Conservation (phyloP, 2,113 vertebrate genomes). For the Perognathus longimembris region DNA sequence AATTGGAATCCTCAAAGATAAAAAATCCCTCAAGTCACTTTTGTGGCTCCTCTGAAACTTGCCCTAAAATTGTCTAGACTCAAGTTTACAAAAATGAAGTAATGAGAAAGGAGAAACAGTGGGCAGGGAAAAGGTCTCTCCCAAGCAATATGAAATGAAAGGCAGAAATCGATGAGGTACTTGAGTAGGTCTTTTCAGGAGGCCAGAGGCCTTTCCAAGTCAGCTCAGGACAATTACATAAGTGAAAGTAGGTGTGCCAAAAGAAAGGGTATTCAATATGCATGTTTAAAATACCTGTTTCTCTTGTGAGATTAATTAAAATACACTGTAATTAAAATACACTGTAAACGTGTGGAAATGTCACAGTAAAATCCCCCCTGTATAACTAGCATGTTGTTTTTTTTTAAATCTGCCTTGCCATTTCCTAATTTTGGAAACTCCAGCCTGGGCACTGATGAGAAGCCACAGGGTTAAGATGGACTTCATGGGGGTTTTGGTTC, state of each 20-base stretch:
- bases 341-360: not conserved
- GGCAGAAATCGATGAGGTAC: not conserved
- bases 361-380: too few species aligned
- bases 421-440: not conserved
- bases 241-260: not conserved
- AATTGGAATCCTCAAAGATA: not conserved
- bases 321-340: not conserved
- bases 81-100: not conserved
- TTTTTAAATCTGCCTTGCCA: not conserved
- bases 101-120: not conserved
- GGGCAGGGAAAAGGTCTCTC: not conserved
- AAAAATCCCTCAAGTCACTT: not conserved
- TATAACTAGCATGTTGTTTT: not conserved
- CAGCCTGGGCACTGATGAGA: not conserved
- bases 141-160: not conserved
- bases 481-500: not conserved
- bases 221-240: not conserved
- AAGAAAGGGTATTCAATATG: not conserved
- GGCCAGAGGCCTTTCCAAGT: not conserved
- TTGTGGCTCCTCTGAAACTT: not conserved
- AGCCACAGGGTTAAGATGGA: not conserved
- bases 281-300: not conserved
- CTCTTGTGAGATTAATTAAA: not conserved
- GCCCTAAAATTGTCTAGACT: not conserved
- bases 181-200: not conserved